Evolutionary conservation across 64 coral and sea anemone species (phyloP).

Genomic region (Stylophora pistillata): DNA sequence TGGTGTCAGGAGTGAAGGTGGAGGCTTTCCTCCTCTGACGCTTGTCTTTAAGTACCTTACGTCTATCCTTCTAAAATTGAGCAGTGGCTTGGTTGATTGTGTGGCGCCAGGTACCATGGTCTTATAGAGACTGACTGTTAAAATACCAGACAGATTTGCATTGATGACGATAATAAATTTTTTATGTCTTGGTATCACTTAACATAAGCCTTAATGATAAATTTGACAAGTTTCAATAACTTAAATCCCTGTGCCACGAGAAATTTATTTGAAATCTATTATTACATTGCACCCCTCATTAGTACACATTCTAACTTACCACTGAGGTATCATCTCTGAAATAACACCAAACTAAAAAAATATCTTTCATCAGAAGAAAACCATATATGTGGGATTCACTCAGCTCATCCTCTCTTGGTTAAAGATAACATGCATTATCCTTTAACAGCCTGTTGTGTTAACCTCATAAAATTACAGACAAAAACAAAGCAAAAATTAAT

Average conservation of each 20-base stretch:
- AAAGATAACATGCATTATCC: slow-evolving; percentile 20
- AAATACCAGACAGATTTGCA: not conserved
- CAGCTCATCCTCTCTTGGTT: too few species aligned
- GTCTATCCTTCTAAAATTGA: too few species aligned
- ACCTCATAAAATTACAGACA: not conserved
- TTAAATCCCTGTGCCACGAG: slow-evolving; percentile 3
- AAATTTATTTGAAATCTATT: slow-evolving; percentile 24
- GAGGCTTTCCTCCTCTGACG: too few species aligned
- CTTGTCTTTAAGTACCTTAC: too few species aligned
- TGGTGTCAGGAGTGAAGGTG: too few species aligned
- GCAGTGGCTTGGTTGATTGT: too few species aligned
- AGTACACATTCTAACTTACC: slow-evolving; percentile 4
- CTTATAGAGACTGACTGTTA: too few species aligned
- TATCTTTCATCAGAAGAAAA: too few species aligned
- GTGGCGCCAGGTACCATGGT: too few species aligned
- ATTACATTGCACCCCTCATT: slow-evolving; percentile 11
- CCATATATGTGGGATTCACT: slow-evolving; percentile 7
- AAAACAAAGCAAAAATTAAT: slow-evolving; percentile 32
- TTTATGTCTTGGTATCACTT: slow-evolving; percentile 5
- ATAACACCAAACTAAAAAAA: slow-evolving; percentile 9
- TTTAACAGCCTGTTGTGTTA: slow-evolving; percentile 18
- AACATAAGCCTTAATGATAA: slow-evolving; percentile 16
- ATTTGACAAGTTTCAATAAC: not conserved
- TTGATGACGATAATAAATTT: not conserved
- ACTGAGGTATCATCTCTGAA: not conserved